Percentiles rank a stretch among this genome's conserved stretches.
Conservation (phyloP, 1,140 invertebrate genomes). For the Tribolium castaneum region DNA sequence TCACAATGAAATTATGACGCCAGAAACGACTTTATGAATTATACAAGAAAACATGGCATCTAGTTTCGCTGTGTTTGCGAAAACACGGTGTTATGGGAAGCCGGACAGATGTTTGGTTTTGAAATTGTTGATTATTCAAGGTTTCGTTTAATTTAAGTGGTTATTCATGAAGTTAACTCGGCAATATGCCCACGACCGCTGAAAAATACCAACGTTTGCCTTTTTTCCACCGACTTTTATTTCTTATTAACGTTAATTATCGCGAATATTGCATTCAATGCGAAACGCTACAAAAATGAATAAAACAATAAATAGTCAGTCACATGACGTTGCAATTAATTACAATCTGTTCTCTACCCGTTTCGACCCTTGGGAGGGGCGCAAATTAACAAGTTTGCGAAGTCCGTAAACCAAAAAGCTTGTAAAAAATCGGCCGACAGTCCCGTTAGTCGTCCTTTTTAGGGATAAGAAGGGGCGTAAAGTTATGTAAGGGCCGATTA, state of each 20-base stretch:
- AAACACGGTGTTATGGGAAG: constrained; percentile 22
- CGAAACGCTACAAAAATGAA: no score
- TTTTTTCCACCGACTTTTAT: not conserved
- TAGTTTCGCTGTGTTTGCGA: not conserved
- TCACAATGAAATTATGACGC: no score
- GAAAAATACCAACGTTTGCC: not conserved
- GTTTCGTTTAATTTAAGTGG: constrained; percentile 19
- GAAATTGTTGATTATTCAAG: constrained; percentile 36
- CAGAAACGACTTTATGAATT: not conserved
- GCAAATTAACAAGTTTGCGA: constrained; percentile 6
- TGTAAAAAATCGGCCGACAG: not conserved
- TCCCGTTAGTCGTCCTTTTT: constrained; percentile 1
- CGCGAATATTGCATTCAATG: no score
- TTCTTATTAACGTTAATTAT: no score
- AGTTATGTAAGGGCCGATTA: constrained; percentile 5
- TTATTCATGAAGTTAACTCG: constrained; percentile 22
- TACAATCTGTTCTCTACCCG: constrained; percentile 5
- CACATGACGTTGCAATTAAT: constrained; percentile 15
- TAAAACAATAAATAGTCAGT: not conserved
- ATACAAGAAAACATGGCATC: constrained; percentile 14
- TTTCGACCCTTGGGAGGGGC: constrained; percentile 7
- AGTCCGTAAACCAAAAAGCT: not conserved
- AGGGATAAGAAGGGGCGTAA: not conserved
- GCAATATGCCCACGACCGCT: not conserved
- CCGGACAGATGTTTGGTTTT: constrained; percentile 29